Evolutionary conservation across 2,888 invertebrate genomes (phyloP), one percentile per base, ranked within the genome.

Genomic region (Bembecia ichneumoniformis): DNA sequence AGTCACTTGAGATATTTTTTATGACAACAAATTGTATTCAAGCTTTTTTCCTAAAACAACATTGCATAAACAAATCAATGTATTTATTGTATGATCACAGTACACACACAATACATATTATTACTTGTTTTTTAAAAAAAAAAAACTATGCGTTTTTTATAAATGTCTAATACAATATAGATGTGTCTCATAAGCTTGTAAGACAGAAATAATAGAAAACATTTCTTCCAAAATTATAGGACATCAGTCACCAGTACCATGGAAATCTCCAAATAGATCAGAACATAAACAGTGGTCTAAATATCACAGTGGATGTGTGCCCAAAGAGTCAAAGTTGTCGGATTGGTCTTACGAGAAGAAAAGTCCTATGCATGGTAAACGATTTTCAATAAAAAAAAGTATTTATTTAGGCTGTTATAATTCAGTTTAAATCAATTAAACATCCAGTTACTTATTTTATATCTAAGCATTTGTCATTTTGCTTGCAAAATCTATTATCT

Each of bases 221-320:
- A 28, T 28, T 20, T 28, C 5, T 4, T 40, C 3, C n/a, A 14
- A 40, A 13, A n/a, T 40, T 40, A 5, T 5, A 40, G 40, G 40
- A 13, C 40, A n/a, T 40, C 40, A 40, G 5, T 40, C 40, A 40
- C 40, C 40, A 40, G 3, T 40, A 40, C 40, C 40, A 40, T 40
- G 40, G 40, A 44, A 16, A 43, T 47, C 46, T n/a, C 40, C 49
- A 35, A 54, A 48, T 60, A 58, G 47, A 51, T 7, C 35, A n/a
- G 49, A 49, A 7, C 45, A 51, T 13, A 56, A 49, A 44, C 16
- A 17, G 20, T 55, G 64, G 61, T 72, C 74, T 0, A 56, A 58
- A 5, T 72, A 61, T 56, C 72, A 73, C 50, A 57, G 54, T 3
- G 64, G 59, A 3, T 73, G 72, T 43, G 36, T 51, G 0, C 48